These are phyloP conservation scores for Amphiura filiformis DNA, from an alignment of 35 echinoderm and acorn worm genomes.

Conservation along the genomic window DNA sequence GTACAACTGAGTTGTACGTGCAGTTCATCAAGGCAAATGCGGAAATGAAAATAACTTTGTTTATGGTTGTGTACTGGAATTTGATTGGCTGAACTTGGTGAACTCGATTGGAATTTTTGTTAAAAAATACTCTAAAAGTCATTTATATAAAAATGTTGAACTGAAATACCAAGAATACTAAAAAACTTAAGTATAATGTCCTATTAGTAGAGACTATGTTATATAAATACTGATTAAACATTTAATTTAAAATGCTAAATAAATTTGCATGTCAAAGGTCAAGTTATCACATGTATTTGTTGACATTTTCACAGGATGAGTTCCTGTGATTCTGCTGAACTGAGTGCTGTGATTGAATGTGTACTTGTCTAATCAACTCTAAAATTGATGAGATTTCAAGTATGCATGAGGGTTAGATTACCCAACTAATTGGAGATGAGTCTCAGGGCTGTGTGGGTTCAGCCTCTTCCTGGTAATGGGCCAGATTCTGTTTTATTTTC, in stretches of 20 bases:
- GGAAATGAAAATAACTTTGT: background rate
- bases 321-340: background rate
- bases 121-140: background rate
- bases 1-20: background rate
- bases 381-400: background rate
- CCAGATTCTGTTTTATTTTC: constrained; percentile 41
- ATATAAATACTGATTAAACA: background rate
- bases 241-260: background rate
- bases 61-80: background rate
- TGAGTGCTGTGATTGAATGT: background rate
- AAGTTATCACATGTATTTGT: background rate
- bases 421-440: constrained; percentile 21
- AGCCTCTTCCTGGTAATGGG: constrained; percentile 43
- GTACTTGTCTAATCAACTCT: background rate
- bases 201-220: background rate
- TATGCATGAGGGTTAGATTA: background rate
- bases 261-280: background rate
- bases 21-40: background rate
- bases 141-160: background rate
- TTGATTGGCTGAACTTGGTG: background rate
- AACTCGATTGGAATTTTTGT: background rate
- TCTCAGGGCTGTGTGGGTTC: constrained; percentile 55
- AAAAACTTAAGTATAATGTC: no score
- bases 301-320: background rate
- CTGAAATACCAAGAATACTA: no score